Evolutionary conservation across 2,113 vertebrate genomes (phyloP).

Genomic region (Cairina moschata): DNA sequence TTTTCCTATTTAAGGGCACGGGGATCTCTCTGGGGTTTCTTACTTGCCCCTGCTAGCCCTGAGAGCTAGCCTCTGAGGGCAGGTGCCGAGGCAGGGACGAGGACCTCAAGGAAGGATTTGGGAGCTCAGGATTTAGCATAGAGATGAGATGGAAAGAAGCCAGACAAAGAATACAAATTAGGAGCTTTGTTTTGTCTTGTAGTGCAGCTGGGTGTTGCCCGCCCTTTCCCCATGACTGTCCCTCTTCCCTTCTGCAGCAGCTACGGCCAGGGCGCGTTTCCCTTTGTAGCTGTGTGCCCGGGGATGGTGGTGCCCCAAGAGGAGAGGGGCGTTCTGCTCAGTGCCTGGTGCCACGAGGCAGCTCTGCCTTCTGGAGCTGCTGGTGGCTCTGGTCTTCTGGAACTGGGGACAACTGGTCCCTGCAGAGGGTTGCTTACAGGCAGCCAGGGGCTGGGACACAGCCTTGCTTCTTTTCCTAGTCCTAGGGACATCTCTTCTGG

Average conservation of each 20-base stretch:
- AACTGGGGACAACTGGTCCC: neutral
- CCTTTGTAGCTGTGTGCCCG: neutral
- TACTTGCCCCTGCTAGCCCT: neutral
- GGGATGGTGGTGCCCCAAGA: fast-evolving
- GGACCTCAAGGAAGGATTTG: neutral
- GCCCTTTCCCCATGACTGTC: neutral
- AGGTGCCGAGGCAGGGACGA: neutral
- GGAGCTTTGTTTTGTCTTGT: neutral
- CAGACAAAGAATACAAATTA: neutral
- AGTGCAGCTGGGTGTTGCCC: fast-evolving
- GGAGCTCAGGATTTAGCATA: neutral
- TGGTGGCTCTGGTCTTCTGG: neutral
- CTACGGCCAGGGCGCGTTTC: neutral
- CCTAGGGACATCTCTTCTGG: neutral
- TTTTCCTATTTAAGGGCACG: neutral
- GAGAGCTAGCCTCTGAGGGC: neutral
- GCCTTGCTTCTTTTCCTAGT: neutral
- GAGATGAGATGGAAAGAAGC: neutral
- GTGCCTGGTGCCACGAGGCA: fast-evolving
- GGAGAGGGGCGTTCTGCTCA: neutral
- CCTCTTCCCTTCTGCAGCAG: neutral
- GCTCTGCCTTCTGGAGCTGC: neutral
- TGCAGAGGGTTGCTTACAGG: fast-evolving
- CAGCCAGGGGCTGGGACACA: neutral
- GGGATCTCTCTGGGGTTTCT: neutral